phyloP scores from a whole-genome alignment of 1,140 invertebrate genomes.

The Drosophila ficusphila region DNA sequence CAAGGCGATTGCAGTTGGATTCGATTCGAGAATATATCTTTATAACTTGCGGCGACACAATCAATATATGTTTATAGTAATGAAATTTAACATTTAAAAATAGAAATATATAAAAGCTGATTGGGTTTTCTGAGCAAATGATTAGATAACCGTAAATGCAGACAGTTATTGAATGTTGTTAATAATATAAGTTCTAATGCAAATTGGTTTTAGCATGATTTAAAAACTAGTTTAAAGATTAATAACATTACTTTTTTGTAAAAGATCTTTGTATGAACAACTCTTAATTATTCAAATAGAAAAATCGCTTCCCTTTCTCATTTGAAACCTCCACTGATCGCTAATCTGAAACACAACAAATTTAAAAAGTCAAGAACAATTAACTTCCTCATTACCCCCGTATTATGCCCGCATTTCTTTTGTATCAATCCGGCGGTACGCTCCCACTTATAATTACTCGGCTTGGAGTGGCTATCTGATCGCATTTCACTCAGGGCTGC shows the following conservation, averaged over 20 bases:
- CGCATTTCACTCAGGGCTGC: constrained; percentile 32
- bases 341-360: constrained; percentile 30
- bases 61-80: not conserved
- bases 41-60: constrained; percentile 4
- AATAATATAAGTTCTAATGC: too few relatives aligned
- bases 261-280: too few relatives aligned
- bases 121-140: not conserved
- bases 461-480: constrained; percentile 26
- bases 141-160: too few relatives aligned
- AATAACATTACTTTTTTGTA: too few relatives aligned
- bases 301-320: not conserved
- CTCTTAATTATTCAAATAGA: not conserved
- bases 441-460: constrained; percentile 41
- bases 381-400: constrained; percentile 33
- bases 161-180: too few relatives aligned
- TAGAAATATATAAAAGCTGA: not conserved
- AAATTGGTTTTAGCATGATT: too few relatives aligned
- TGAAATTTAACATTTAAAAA: not conserved
- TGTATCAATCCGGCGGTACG: constrained; percentile 25
- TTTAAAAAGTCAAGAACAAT: constrained; percentile 32
- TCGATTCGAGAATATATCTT: not conserved
- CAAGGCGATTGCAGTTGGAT: constrained; percentile 12
- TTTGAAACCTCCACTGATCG: not conserved
- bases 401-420: constrained; percentile 15
- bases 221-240: too few relatives aligned